Evolutionary conservation across 1,140 invertebrate genomes (phyloP), one percentile per base, ranked within the genome.

Genomic region (Formica selysi): DNA sequence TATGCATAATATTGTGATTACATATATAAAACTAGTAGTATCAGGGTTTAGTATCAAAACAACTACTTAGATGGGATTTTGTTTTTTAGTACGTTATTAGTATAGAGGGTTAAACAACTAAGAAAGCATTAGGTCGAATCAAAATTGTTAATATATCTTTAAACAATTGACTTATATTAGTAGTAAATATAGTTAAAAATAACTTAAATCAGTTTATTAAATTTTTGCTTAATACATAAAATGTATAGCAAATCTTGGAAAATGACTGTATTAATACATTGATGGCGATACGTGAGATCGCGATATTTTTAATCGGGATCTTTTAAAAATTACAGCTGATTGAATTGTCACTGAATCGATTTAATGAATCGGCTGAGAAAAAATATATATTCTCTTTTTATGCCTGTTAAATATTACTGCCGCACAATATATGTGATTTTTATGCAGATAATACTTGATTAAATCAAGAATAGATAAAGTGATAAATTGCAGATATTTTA

Each of bases 1-100:
- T 71, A 76, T 84, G 73, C 74, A 85, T 85, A 67, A 85, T 32
- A 32, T 51, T 85, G 70, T 76, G 41, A 41, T 83, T 22, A 38
- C 3, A 22, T 26, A 65, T 26, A 26, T 54, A 41, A 76, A 59
- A 11, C n/a, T 67, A 36, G 16, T 71, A 78, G 73, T 41, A 64
- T 70, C 81, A 51, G 26, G 0, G 3, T 57, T 74, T 54, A 81
- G 36, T 54, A 54, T 64, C 11, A 51, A 74, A 44, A 67, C 74
- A 36, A 62, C 54, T 68, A 41, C 22, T 54, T 88, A 71, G 29
- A 73, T 26, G 44, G 29, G 41, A 70, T 61, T 61, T 81, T 76
- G 85, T 79, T 79, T 74, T 78, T 22, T 51, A 68, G 62, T 22
- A n/a, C 19, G 44, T 38, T 74, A 73, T 48, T 64, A 70, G 62